Percentiles rank a stretch among this genome's conserved stretches.
Evolutionary conservation across 1,140 invertebrate species (phyloP).

Genomic region (Pissodes strobi): DNA sequence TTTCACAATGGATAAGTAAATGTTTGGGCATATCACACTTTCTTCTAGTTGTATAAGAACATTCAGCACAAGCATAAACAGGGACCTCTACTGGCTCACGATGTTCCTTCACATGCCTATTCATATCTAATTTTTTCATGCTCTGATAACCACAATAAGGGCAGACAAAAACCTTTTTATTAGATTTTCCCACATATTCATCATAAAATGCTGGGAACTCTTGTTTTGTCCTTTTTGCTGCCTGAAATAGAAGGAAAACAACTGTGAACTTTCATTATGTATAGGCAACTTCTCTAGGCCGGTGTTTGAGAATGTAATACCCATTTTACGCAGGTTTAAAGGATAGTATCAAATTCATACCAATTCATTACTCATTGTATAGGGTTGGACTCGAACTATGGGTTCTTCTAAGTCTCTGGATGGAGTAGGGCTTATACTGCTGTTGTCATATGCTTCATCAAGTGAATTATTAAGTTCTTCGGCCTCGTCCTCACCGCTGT

Average conservation of each 20-base stretch:
- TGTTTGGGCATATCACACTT: slow-evolving; percentile 42
- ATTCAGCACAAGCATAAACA: slow-evolving; percentile 33
- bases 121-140: slow-evolving; percentile 25
- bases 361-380: too few species aligned
- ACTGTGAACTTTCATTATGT: not conserved
- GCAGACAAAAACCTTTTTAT: slow-evolving; percentile 26
- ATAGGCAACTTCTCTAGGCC: too few species aligned
- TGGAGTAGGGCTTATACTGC: too few species aligned
- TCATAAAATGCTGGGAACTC: slow-evolving; percentile 10
- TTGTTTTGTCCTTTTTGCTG: not conserved
- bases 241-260: not conserved
- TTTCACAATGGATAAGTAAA: slow-evolving; percentile 35
- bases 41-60: slow-evolving; percentile 35
- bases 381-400: too few species aligned
- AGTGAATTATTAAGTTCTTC: too few species aligned
- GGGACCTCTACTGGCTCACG: slow-evolving; percentile 4
- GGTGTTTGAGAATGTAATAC: too few species aligned
- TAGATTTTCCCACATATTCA: not conserved
- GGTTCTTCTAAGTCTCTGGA: too few species aligned
- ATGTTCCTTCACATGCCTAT: slow-evolving; percentile 28
- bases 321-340: too few species aligned
- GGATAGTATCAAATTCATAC: too few species aligned
- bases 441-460: too few species aligned
- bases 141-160: slow-evolving; percentile 31
- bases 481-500: not conserved